phyloP scores from a whole-genome alignment of 2,888 invertebrate species.

The Stramonita haemastoma region DNA sequence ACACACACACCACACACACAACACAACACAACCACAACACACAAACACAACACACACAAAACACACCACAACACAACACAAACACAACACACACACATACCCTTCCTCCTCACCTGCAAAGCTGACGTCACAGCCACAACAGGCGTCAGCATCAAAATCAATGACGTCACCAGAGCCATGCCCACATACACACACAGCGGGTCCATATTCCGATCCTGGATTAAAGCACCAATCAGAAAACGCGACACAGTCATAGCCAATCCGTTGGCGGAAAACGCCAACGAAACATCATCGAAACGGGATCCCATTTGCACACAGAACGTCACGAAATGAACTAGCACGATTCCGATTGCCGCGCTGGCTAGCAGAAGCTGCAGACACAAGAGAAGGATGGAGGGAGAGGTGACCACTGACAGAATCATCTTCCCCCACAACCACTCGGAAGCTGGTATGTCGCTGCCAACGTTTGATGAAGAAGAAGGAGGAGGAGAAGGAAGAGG shows the following conservation, averaged over 20 bases:
- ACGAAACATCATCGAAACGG: conserved; percentile 19
- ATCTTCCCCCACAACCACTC: not conserved
- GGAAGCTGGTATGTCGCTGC: too few species aligned
- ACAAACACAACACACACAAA: too few species aligned
- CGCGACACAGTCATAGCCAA: conserved; percentile 31
- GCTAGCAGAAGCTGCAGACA: not conserved
- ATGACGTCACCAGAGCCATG: conserved; percentile 8
- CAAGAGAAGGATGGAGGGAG: not conserved
- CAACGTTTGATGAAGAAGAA: too few species aligned
- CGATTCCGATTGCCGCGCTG: conserved; percentile 24
- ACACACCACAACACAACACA: too few species aligned
- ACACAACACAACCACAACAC: too few species aligned
- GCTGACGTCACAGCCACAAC: conserved; percentile 28
- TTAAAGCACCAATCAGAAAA: conserved; percentile 37
- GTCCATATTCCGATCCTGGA: conserved; percentile 34
- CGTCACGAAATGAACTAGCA: conserved; percentile 16
- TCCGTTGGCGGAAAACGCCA: conserved; percentile 34
- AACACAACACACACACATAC: too few species aligned
- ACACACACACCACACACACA: too few species aligned
- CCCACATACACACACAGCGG: conserved; percentile 35
- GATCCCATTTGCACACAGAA: conserved; percentile 18
- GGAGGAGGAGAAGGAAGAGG: too few species aligned
- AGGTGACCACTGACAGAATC: not conserved
- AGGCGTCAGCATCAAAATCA: conserved; percentile 34
- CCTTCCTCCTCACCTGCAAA: conserved; percentile 20